These are phyloP conservation scores for Nothocercus nigrocapillus DNA, from an alignment of 2,113 vertebrate genomes.

Conservation along the genomic window DNA sequence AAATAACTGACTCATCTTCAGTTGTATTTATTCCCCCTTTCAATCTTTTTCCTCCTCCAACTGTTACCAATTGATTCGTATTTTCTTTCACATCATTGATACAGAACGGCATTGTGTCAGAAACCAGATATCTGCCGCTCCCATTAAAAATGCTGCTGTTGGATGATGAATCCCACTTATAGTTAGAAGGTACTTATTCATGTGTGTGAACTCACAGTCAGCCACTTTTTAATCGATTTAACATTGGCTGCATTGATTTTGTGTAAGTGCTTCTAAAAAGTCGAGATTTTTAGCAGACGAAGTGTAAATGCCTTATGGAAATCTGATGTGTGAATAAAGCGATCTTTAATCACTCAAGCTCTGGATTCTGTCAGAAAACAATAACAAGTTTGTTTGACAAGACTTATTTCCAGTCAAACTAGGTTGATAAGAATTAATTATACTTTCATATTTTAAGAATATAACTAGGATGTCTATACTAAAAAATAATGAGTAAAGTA, in stretches of 20 bases:
- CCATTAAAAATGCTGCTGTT: background rate
- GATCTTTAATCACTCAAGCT: background rate
- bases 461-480: background rate
- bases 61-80: background rate
- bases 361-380: background rate
- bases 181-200: conserved; percentile 19
- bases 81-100: conserved; percentile 21
- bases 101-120: conserved; percentile 18
- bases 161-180: background rate
- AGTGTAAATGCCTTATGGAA: background rate
- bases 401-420: background rate
- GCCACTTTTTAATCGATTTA: background rate
- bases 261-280: conserved; percentile 23
- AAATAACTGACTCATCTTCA: background rate
- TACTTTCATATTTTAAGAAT: background rate
- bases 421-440: background rate
- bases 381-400: background rate
- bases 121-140: background rate
- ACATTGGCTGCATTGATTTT: conserved; percentile 25
- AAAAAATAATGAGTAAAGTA: background rate
- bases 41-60: background rate
- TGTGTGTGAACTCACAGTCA: background rate
- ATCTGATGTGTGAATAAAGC: background rate
- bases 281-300: background rate
- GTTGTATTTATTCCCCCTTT: background rate